Percentiles rank a stretch among this genome's conserved stretches.
Evolutionary conservation across 2,113 vertebrate genomes (phyloP).

Genomic region (Psittacula cyanocephala): DNA sequence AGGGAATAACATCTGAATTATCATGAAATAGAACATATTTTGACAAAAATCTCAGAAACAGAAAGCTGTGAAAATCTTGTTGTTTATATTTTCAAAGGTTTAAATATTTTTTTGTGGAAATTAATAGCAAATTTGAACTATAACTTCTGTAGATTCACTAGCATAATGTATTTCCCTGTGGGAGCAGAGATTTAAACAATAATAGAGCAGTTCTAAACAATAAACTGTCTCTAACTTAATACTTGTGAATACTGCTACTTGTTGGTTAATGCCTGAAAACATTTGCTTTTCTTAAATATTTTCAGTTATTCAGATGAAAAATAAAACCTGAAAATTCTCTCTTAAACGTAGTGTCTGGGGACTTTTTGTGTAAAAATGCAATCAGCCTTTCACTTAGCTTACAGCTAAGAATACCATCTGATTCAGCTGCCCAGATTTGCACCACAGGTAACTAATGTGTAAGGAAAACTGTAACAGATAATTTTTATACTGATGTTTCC

Average conservation of each 20-base stretch:
- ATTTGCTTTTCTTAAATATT: neutral
- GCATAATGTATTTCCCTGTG: neutral
- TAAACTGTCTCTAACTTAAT: neutral
- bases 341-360: accelerated
- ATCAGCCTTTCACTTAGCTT: neutral
- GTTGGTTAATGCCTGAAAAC: neutral
- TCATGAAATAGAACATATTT: neutral
- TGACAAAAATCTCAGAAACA: neutral
- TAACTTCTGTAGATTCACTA: neutral
- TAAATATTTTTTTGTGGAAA: neutral
- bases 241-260: neutral
- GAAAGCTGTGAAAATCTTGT: neutral
- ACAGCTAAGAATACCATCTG: neutral
- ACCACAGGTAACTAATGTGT: neutral
- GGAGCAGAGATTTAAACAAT: neutral
- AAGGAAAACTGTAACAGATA: neutral
- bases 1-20: neutral
- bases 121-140: neutral
- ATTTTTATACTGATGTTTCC: neutral
- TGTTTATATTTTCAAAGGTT: neutral
- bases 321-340: neutral
- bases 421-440: neutral
- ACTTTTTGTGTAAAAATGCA: neutral
- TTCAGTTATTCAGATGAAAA: neutral
- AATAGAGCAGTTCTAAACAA: neutral